Evolutionary conservation across 2,797 vertebrate species (phyloP), one percentile per base, ranked within the genome.

Genomic region (Hypotaenidia okinawae): DNA sequence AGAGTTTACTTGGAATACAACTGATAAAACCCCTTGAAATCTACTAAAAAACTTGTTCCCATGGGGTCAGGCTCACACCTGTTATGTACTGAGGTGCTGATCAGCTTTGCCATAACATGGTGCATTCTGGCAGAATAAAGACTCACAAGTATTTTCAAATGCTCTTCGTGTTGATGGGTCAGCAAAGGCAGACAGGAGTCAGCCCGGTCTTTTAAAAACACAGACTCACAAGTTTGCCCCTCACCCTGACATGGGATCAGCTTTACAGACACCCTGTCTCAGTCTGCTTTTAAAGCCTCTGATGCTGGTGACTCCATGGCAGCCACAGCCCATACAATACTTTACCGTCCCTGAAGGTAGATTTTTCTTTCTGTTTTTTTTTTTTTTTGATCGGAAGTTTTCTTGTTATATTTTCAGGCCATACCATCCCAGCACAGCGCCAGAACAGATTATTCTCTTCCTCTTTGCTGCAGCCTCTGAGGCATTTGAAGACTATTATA

Each of bases 231-330:
- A 67, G 18, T 11, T 23, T 11, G 59, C 4, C 4, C 18, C 15
- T 90, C 18, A 18, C 32, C 15, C 51, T 57, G 47, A 52, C 8
- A 13, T 5, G 5, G 19, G 32, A 37, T 84, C 55, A 55, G 10
- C 28, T 79, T 68, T 52, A 32, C 6, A 35, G 51, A 14, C 25
- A 13, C 3, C 41, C 75, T 72, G 7, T 41, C 55, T 70, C 37
- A 24, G 9, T 28, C 30, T 87, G 39, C 28, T 84, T 85, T 77
- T 49, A 72, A 84, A 58, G 30, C 8, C 21, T 77, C 52, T 47
- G 16, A 21, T 39, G 35, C 67, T 70, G 39, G 43, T 43, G 35
- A 41, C 14, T 54, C 59, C 32, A 37, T 0, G 0, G 41, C 37
- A 78, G 6, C 22, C 23, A 30, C 30, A 62, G 79, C 17, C 17